These are phyloP conservation scores for Montifringilla adamsi DNA, from an alignment of 2,113 vertebrate genomes.

Conservation along the genomic window DNA sequence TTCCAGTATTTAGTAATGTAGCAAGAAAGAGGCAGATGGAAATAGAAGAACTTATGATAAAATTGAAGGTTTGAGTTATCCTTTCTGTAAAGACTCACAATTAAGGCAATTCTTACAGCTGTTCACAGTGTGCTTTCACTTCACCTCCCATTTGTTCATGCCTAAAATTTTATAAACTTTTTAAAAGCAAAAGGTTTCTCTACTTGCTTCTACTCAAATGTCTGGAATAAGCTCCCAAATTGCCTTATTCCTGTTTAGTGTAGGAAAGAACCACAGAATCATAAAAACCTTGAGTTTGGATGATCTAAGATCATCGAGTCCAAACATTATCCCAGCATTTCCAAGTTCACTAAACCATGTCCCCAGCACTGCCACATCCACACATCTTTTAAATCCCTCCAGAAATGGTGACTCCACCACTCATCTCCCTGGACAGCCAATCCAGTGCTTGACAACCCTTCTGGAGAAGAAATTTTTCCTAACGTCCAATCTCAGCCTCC, in stretches of 20 bases:
- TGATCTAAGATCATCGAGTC: rapidly evolving
- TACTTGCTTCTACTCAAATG: not conserved
- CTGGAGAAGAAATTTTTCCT: not conserved
- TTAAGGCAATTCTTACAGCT: not conserved
- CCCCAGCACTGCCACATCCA: not conserved
- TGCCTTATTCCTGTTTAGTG: not conserved
- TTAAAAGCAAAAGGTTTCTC: not conserved
- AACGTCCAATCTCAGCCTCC: not conserved
- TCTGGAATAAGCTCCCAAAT: not conserved
- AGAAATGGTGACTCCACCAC: not conserved
- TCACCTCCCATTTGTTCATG: not conserved
- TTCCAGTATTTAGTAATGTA: not conserved
- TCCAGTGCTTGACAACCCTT: not conserved
- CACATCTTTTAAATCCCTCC: not conserved
- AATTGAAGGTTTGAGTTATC: not conserved
- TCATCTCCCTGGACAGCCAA: not conserved
- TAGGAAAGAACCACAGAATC: not conserved
- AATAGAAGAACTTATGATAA: not conserved
- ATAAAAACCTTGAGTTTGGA: not conserved
- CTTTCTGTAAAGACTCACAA: not conserved
- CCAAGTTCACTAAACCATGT: not conserved
- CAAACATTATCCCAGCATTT: not conserved
- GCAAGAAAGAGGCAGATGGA: not conserved
- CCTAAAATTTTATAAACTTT: not conserved
- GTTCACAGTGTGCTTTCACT: not conserved